Percentiles rank a stretch among this genome's conserved stretches.
Evolutionary conservation across 2,888 invertebrate species (phyloP).

Genomic region (Phyllotreta striolata): DNA sequence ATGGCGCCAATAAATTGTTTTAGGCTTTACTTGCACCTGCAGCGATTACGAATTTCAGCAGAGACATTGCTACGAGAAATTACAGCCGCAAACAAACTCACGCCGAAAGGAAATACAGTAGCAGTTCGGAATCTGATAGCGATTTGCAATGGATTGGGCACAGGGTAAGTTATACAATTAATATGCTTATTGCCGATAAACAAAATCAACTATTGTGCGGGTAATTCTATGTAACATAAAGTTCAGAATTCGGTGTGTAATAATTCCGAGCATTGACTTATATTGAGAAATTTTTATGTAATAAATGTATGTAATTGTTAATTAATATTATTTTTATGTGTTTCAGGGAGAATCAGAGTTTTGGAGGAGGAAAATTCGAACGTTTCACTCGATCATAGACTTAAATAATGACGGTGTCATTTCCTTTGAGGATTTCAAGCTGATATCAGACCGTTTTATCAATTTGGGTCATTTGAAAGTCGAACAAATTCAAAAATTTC

Average conservation of each 20-base stretch:
- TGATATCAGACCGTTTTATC: conserved; percentile 78
- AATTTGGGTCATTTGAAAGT: conserved; percentile 76
- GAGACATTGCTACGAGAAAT: conserved; percentile 45
- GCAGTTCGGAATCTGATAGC: conserved; percentile 64
- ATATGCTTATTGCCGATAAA: not conserved
- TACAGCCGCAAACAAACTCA: conserved; percentile 58
- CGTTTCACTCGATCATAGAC: conserved; percentile 82
- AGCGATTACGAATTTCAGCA: conserved; percentile 16
- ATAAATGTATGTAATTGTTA: conserved; percentile 6
- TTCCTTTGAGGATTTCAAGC: conserved; percentile 81
- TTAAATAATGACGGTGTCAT: conserved; percentile 87
- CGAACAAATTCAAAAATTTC: conserved; percentile 74
- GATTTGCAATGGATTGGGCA: conserved; percentile 66
- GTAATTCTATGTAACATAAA: no score
- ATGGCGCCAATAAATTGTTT: no score
- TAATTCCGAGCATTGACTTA: no score
- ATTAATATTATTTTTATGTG: no score
- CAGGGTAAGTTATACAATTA: conserved; percentile 45
- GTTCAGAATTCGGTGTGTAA: no score
- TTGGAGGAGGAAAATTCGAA: conserved; percentile 87
- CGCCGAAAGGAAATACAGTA: conserved; percentile 60
- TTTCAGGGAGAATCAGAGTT: conserved; percentile 69
- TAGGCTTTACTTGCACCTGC: conserved; percentile 8
- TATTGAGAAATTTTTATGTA: no score
- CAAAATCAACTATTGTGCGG: no score